These are phyloP conservation scores for Ectropis crepuscularia DNA, from an alignment of 2,888 invertebrate genomes.

Conservation along the genomic window DNA sequence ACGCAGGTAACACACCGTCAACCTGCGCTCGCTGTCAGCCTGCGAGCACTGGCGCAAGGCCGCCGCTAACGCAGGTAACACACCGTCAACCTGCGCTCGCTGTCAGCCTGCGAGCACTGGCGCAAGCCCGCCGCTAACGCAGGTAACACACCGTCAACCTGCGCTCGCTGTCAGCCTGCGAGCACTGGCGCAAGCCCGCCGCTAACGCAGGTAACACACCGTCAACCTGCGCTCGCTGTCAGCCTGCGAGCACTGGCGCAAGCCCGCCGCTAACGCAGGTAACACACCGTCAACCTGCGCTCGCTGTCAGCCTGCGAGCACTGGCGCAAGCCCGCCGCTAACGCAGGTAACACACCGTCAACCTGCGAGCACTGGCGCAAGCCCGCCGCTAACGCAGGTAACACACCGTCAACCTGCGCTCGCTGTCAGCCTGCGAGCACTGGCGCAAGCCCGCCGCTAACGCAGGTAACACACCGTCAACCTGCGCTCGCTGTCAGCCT, in stretches of 20 bases:
- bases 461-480: no score
- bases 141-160: conserved; percentile 98
- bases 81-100: conserved; percentile 96
- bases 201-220: no score
- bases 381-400: no score
- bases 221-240: conserved; percentile 95
- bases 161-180: conserved; percentile 93
- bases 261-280: no score
- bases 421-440: conserved; percentile 91
- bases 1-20: no score
- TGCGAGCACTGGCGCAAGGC: conserved; percentile 90
- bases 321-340: conserved; percentile 86
- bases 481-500: conserved; percentile 92
- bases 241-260: conserved; percentile 92
- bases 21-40: conserved; percentile 92
- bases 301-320: conserved; percentile 93
- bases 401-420: conserved; percentile 97
- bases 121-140: conserved; percentile 51
- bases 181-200: conserved; percentile 86
- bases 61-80: no score
- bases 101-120: conserved; percentile 94
- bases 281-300: conserved; percentile 96
- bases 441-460: conserved; percentile 87
- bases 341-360: no score
- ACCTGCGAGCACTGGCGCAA: conserved; percentile 92